Percentiles rank a stretch among this genome's conserved stretches.
Evolutionary conservation across 2,888 invertebrate species (phyloP).

Genomic region (Brenthis hecate): DNA sequence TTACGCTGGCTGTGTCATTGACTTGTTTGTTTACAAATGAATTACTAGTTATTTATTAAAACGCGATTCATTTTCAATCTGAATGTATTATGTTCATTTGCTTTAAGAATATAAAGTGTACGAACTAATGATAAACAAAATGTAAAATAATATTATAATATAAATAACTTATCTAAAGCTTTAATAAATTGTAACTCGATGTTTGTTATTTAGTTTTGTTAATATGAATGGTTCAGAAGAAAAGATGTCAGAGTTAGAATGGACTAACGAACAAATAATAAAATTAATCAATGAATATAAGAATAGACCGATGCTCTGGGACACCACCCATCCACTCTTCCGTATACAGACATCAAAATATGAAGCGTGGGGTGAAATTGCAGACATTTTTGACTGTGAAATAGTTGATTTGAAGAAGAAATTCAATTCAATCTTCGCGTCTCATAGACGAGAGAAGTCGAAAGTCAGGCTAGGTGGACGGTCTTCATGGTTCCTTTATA

Average conservation of each 20-base stretch:
- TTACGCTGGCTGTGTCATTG: conserved; percentile 11
- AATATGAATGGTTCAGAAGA: conserved; percentile 5
- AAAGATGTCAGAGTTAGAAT: conserved; percentile 58
- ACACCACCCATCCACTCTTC: conserved; percentile 55
- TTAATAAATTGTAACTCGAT: too few relatives aligned
- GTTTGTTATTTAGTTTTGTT: neutral
- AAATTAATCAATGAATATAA: conserved; percentile 60
- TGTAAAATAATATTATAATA: too few relatives aligned
- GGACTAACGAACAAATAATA: conserved; percentile 62
- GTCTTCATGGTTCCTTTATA: conserved; percentile 68
- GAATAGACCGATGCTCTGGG: conserved; percentile 62
- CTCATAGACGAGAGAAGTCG: conserved; percentile 66
- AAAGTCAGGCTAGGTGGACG: conserved; percentile 60
- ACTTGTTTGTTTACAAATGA: neutral
- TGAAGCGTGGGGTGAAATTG: conserved; percentile 64
- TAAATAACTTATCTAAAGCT: too few relatives aligned
- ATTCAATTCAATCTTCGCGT: conserved; percentile 71
- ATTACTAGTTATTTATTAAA: too few relatives aligned
- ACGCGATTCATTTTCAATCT: too few relatives aligned
- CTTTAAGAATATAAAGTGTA: neutral
- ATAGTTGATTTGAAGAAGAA: conserved; percentile 67
- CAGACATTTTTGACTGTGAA: conserved; percentile 61
- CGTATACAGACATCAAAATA: conserved; percentile 61
- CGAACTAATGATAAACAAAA: neutral
- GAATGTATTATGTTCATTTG: too few relatives aligned